phyloP scores from a whole-genome alignment of 2,888 invertebrate genomes.

The Sclerodermus sp. region DNA sequence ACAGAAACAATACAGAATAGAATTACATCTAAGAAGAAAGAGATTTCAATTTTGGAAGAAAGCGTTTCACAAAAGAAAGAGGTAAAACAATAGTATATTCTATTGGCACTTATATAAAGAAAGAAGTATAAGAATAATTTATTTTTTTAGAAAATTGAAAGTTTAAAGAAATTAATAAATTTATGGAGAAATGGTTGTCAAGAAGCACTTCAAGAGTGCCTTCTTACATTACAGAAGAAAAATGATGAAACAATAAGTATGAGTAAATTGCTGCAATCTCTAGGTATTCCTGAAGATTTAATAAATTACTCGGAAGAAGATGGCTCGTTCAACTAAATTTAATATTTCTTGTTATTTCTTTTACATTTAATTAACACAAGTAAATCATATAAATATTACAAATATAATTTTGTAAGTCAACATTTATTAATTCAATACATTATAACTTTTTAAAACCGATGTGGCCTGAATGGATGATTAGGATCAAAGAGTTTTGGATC shows the following conservation, averaged over 20 bases:
- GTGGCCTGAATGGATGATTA: slow-evolving; percentile 77
- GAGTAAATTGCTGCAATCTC: slow-evolving; percentile 58
- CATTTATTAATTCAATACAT: slow-evolving; percentile 20
- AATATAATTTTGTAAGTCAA: background rate
- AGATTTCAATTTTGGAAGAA: slow-evolving; percentile 27
- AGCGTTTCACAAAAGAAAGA: slow-evolving; percentile 29
- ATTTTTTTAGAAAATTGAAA: slow-evolving; percentile 58
- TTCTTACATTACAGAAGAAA: slow-evolving; percentile 58
- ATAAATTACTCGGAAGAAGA: slow-evolving; percentile 61
- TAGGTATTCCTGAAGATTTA: slow-evolving; percentile 60
- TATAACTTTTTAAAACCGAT: slow-evolving; percentile 66
- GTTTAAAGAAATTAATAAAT: slow-evolving; percentile 59
- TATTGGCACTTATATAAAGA: too few species aligned
- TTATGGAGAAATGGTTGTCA: slow-evolving; percentile 64
- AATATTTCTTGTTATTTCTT: slow-evolving; percentile 1
- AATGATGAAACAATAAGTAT: slow-evolving; percentile 59
- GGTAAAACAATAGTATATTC: slow-evolving; percentile 17
- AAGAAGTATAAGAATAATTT: background rate
- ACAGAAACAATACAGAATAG: slow-evolving; percentile 56
- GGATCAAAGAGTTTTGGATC: slow-evolving; percentile 93
- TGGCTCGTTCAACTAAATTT: slow-evolving; percentile 57
- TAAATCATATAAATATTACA: slow-evolving; percentile 41
- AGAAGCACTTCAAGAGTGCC: slow-evolving; percentile 60
- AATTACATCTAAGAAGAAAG: slow-evolving; percentile 57
- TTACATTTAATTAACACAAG: slow-evolving; percentile 2